Evolutionary conservation across 2,888 invertebrate species (phyloP).

Genomic region (Adelognathus sp.): DNA sequence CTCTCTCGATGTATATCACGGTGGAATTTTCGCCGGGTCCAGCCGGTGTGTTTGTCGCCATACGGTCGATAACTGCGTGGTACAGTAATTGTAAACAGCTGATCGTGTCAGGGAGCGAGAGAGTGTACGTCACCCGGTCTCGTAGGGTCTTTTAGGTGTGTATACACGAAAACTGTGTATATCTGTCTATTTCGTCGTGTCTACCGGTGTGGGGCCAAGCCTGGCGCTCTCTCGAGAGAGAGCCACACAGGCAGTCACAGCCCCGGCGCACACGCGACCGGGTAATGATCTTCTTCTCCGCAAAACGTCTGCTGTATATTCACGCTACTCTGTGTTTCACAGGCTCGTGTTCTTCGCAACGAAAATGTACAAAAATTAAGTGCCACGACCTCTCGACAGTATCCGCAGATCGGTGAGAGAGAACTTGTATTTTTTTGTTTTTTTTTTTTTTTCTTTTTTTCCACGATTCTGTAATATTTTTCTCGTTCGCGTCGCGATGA

Average conservation of each 20-base stretch:
- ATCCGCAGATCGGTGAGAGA: constrained; percentile 9
- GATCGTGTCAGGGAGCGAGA: constrained; percentile 69
- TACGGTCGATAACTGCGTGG: constrained; percentile 52
- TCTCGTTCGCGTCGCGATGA: background rate
- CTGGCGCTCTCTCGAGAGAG: constrained; percentile 18
- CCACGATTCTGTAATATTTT: background rate
- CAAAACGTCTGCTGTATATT: constrained; percentile 12
- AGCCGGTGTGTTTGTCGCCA: constrained; percentile 33
- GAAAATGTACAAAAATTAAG: no score
- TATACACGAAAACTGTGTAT: background rate
- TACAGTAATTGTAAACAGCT: constrained; percentile 63
- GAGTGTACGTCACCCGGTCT: constrained; percentile 8
- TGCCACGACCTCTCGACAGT: background rate
- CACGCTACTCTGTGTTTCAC: constrained; percentile 6
- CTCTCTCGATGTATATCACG: background rate
- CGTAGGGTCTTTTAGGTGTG: background rate
- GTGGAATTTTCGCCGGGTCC: constrained; percentile 14
- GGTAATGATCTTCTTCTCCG: constrained; percentile 55
- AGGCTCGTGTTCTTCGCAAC: background rate
- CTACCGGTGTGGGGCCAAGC: constrained; percentile 45
- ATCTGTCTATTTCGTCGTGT: background rate
- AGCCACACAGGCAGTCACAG: constrained; percentile 43
- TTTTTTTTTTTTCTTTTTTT: background rate
- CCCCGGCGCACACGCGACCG: constrained; percentile 60
- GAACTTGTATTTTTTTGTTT: constrained; percentile 1